A percentile compares a stretch with the other conserved stretches of the same genome.
Conservation (phyloP, 2,797 vertebrate genomes). For the Schizopygopsis pylzovi region DNA sequence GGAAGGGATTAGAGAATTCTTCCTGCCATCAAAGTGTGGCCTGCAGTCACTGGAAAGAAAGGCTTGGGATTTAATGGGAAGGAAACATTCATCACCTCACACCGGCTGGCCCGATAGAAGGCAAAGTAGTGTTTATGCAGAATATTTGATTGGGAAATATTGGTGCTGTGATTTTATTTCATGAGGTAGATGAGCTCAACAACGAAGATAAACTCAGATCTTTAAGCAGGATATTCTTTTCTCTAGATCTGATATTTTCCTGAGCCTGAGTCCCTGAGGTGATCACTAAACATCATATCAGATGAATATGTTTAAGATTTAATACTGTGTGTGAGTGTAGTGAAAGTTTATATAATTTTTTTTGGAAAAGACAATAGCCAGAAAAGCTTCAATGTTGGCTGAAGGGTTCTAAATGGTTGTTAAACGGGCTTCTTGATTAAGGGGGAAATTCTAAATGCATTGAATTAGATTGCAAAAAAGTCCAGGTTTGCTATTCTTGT, state of each 20-base stretch:
- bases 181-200: constrained; percentile 20
- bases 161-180: neutral
- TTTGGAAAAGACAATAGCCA: too few relatives aligned
- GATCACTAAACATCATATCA: neutral
- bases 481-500: neutral
- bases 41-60: constrained; percentile 32
- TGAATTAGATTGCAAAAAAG: neutral
- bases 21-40: constrained; percentile 49
- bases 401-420: neutral
- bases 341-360: neutral
- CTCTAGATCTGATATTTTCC: neutral
- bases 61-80: constrained; percentile 49
- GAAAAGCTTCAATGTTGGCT: neutral
- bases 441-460: too few relatives aligned
- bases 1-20: constrained; percentile 42
- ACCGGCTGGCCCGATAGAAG: constrained; percentile 6
- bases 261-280: neutral
- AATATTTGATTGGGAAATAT: constrained; percentile 21
- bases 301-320: neutral
- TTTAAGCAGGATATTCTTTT: neutral
- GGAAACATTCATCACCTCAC: constrained; percentile 46
- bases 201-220: constrained; percentile 4
- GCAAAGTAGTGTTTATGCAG: constrained; percentile 4
- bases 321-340: neutral
- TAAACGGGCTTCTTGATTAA: too few relatives aligned